A percentile compares a stretch with the other conserved stretches of the same genome.
Evolutionary conservation across 2,888 invertebrate genomes (phyloP).

Genomic region (Cephus spinipes): DNA sequence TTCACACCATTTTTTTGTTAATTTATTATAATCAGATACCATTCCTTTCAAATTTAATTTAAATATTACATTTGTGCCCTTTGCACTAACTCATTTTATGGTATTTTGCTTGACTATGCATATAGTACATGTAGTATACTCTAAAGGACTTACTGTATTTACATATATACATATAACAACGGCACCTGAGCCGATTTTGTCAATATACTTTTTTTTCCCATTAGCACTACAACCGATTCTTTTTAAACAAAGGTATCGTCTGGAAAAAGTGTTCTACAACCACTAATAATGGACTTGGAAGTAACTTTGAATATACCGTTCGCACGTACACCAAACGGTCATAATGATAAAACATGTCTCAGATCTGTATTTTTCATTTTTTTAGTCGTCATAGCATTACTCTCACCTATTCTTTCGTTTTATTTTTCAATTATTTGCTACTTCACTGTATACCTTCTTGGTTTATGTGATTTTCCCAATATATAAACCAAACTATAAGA

Average conservation of each 20-base stretch:
- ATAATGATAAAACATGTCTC: conserved; percentile 38
- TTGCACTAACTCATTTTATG: conserved; percentile 56
- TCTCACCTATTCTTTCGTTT: not conserved
- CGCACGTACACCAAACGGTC: conserved; percentile 27
- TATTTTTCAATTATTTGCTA: not conserved
- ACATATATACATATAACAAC: conserved; percentile 65
- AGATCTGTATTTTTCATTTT: conserved; percentile 35
- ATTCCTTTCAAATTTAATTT: conserved; percentile 48
- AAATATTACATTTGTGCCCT: conserved; percentile 67
- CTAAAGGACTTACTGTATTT: conserved; percentile 64
- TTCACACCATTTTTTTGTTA: conserved; percentile 62
- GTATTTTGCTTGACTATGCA: conserved; percentile 42
- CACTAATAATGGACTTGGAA: conserved; percentile 27
- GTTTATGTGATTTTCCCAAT: not conserved
- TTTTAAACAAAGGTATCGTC: conserved; percentile 31
- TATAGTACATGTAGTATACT: conserved; percentile 62
- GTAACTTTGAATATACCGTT: conserved; percentile 33
- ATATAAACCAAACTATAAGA: not conserved
- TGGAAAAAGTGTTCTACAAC: conserved; percentile 30
- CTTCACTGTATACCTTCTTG: not conserved
- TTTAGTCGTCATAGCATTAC: not conserved
- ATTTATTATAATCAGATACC: conserved; percentile 57
- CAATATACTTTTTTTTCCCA: conserved; percentile 39
- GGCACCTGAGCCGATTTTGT: conserved; percentile 49
- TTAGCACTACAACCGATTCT: conserved; percentile 30